Evolutionary conservation across 2,113 vertebrate genomes (phyloP).

Genomic region (Hystrix cristata): DNA sequence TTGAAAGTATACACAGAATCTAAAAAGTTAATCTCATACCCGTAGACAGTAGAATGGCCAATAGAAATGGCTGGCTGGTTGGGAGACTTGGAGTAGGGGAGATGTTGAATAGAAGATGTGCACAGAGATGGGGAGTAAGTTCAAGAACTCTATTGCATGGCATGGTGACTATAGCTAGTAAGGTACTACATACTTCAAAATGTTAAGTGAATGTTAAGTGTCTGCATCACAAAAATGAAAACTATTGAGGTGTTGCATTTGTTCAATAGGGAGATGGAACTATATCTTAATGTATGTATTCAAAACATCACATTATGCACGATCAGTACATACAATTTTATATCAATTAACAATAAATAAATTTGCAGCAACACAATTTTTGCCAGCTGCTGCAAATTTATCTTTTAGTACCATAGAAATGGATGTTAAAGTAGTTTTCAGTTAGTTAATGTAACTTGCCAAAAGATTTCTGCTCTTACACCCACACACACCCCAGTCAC

Average conservation of each 20-base stretch:
- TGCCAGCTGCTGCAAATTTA: background rate
- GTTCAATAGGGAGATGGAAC: background rate
- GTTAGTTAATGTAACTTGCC: background rate
- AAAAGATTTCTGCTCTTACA: background rate
- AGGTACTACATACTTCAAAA: background rate
- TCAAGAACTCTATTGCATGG: background rate
- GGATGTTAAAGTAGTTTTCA: background rate
- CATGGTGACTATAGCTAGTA: background rate
- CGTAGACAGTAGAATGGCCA: background rate
- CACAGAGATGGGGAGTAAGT: too few relatives aligned
- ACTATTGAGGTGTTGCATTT: background rate
- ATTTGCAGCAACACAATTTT: background rate
- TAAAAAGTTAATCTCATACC: too few relatives aligned
- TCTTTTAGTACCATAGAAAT: background rate
- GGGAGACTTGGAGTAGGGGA: too few relatives aligned
- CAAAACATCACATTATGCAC: background rate
- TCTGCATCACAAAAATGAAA: background rate
- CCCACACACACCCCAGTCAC: background rate
- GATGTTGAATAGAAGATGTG: background rate
- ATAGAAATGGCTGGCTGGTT: background rate
- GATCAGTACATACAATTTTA: background rate
- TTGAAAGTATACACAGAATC: background rate
- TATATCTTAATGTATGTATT: background rate
- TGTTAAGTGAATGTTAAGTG: too few relatives aligned
- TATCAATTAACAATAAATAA: background rate